Evolutionary conservation across 2,888 invertebrate species (phyloP).

Genomic region (Ellobium chinense): DNA sequence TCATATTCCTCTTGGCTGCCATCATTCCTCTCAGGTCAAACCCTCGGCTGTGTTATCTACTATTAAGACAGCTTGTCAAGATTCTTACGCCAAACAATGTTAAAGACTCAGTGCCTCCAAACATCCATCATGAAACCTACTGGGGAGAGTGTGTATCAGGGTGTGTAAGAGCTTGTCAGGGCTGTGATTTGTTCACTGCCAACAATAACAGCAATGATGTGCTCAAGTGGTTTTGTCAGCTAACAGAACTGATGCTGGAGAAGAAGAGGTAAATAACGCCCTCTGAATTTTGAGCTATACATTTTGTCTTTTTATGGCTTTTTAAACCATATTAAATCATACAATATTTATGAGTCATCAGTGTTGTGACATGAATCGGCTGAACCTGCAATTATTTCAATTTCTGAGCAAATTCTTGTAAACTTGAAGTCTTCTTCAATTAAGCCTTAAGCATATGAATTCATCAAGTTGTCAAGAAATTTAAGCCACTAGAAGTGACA

Average conservation of each 20-base stretch:
- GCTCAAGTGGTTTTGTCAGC: slow-evolving; percentile 27
- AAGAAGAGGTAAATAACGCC: slow-evolving; percentile 20
- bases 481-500: too few species aligned
- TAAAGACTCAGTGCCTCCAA: background rate
- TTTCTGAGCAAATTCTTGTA: too few species aligned
- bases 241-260: slow-evolving; percentile 21
- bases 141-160: background rate
- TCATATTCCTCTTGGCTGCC: too few species aligned
- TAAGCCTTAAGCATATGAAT: too few species aligned
- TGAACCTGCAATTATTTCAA: too few species aligned
- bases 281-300: background rate
- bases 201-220: slow-evolving; percentile 26
- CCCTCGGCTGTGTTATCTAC: slow-evolving; percentile 23
- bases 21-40: too few species aligned
- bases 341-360: too few species aligned
- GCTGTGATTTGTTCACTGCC: slow-evolving; percentile 25
- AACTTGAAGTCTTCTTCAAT: too few species aligned
- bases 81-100: background rate
- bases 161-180: slow-evolving; percentile 14
- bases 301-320: too few species aligned
- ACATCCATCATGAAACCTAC: background rate
- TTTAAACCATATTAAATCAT: too few species aligned
- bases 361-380: too few species aligned
- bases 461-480: too few species aligned
- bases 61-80: slow-evolving; percentile 26